Conservation (phyloP, 2,888 invertebrate genomes). For the Catocala fraxini region DNA sequence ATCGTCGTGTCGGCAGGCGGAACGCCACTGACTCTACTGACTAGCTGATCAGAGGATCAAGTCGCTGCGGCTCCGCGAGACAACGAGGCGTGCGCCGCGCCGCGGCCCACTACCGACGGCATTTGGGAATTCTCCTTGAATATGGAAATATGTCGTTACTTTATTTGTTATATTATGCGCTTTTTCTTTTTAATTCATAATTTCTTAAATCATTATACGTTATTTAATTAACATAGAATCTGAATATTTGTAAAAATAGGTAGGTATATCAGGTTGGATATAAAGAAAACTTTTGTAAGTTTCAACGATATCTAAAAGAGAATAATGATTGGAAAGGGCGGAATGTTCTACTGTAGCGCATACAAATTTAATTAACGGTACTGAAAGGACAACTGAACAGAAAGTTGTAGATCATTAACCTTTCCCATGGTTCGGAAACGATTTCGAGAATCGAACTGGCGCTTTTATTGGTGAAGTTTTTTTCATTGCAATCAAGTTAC, state of each 20-base stretch:
- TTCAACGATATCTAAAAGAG: background rate
- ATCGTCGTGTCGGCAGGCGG: conserved; percentile 67
- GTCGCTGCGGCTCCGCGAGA: conserved; percentile 55
- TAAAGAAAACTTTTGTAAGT: conserved; percentile 20
- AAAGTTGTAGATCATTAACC: conserved; percentile 53
- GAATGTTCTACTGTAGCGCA: conserved; percentile 9
- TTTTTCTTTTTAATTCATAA: conserved; percentile 27
- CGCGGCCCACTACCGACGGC: conserved; percentile 29
- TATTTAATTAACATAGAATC: too few species aligned
- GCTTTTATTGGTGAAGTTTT: conserved; percentile 56
- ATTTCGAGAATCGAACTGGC: conserved; percentile 49
- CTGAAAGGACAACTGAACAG: conserved; percentile 39
- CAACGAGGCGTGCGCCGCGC: conserved; percentile 43
- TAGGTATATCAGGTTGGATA: conserved; percentile 1
- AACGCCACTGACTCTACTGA: conserved; percentile 69
- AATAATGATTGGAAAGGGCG: conserved; percentile 12
- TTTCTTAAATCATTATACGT: too few species aligned
- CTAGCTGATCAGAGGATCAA: conserved; percentile 47
- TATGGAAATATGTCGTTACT: conserved; percentile 22
- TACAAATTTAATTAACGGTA: conserved; percentile 43
- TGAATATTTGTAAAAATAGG: too few species aligned
- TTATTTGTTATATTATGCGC: conserved; percentile 14
- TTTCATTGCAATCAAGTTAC: conserved; percentile 53
- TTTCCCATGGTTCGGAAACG: conserved; percentile 38
- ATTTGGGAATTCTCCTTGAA: conserved; percentile 33